These are phyloP conservation scores for Oncorhynchus keta DNA, from an alignment of 2,113 vertebrate species.

Conservation along the genomic window DNA sequence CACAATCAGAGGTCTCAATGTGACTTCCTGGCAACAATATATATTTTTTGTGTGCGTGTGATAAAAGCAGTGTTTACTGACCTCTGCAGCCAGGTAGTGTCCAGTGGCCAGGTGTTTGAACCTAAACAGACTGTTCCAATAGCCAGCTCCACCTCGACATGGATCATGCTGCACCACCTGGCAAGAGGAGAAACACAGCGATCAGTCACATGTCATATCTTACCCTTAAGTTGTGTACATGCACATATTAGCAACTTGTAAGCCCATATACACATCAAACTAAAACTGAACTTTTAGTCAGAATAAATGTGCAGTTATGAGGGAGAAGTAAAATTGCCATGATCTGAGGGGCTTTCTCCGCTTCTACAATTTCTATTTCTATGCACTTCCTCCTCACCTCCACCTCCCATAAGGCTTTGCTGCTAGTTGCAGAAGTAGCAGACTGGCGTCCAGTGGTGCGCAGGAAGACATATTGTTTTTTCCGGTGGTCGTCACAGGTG, in stretches of 20 bases:
- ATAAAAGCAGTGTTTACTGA: slow-evolving; percentile 56
- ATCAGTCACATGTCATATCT: neutral
- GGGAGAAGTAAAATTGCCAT: neutral
- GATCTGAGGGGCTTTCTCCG: neutral
- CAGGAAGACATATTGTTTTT: slow-evolving; percentile 96
- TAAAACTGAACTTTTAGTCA: neutral
- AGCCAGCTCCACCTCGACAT: slow-evolving; percentile 91
- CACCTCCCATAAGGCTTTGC: slow-evolving; percentile 97
- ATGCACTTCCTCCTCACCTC: slow-evolving; percentile 76
- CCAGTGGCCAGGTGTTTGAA: slow-evolving; percentile 98
- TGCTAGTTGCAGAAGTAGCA: slow-evolving; percentile 95
- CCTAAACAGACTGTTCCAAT: slow-evolving; percentile 98
- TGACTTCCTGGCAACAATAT: too few relatives aligned
- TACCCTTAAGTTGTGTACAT: neutral
- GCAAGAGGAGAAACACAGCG: slow-evolving; percentile 14
- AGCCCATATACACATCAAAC: neutral
- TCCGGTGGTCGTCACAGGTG: slow-evolving; percentile 95
- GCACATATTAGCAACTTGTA: neutral
- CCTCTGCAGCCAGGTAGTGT: slow-evolving; percentile 97
- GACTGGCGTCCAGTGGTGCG: slow-evolving; percentile 95
- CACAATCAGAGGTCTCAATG: neutral
- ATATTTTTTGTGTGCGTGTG: too few relatives aligned
- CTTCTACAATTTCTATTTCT: neutral
- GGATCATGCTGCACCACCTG: slow-evolving; percentile 95
- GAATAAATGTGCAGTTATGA: neutral